Evolutionary conservation across 2,888 invertebrate genomes (phyloP).

Genomic region (Merodon equestris): DNA sequence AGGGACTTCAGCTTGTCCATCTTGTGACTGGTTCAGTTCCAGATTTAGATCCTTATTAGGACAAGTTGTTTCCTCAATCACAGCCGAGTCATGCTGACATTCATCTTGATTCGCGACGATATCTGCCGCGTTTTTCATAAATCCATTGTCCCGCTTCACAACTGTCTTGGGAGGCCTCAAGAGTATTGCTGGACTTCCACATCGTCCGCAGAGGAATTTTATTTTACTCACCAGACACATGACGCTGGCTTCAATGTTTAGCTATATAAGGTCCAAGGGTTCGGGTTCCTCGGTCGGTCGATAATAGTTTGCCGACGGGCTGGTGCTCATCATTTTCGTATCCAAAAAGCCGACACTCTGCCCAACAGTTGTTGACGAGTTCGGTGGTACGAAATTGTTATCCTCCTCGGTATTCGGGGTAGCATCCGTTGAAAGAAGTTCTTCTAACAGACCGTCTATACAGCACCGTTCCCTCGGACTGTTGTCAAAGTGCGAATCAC

Average conservation of each 20-base stretch:
- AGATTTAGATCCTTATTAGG: slow-evolving; percentile 68
- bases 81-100: slow-evolving; percentile 19
- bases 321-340: slow-evolving; percentile 79
- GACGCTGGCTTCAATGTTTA: slow-evolving; percentile 92
- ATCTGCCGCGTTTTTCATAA: slow-evolving; percentile 75
- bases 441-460: slow-evolving; percentile 19
- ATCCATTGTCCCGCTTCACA: slow-evolving; percentile 34
- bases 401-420: slow-evolving; percentile 62
- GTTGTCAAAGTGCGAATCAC: slow-evolving; percentile 72
- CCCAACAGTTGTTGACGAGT: slow-evolving; percentile 69
- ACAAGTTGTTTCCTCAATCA: slow-evolving; percentile 14
- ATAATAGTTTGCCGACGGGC: slow-evolving; percentile 86
- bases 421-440: slow-evolving; percentile 18
- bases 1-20: slow-evolving; percentile 21
- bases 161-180: slow-evolving; percentile 80
- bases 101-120: slow-evolving; percentile 74
- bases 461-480: slow-evolving; percentile 22
- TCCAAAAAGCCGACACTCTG: slow-evolving; percentile 79
- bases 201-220: slow-evolving; percentile 87
- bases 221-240: slow-evolving; percentile 91
- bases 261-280: slow-evolving; percentile 90
- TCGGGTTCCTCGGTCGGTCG: slow-evolving; percentile 90
- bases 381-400: slow-evolving; percentile 67
- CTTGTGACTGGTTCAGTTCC: slow-evolving; percentile 67
- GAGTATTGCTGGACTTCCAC: slow-evolving; percentile 86